phyloP scores from a whole-genome alignment of 2,113 vertebrate genomes.

The Ptyas mucosa region DNA sequence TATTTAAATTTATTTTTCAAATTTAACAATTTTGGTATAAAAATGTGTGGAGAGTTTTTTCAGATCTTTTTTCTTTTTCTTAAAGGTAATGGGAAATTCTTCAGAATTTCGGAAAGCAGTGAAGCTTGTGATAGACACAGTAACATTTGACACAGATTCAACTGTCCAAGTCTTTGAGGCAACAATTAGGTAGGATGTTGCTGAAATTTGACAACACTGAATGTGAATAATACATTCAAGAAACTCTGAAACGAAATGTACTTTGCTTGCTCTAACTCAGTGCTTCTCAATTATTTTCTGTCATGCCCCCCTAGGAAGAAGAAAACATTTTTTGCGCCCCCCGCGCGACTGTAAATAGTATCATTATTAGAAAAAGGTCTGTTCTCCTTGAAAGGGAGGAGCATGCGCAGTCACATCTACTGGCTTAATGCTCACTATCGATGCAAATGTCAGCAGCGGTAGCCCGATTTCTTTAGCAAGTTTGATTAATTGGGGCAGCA shows the following conservation, averaged over 20 bases:
- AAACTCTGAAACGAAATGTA: background rate
- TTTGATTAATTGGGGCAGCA: too few species aligned
- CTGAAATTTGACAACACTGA: background rate
- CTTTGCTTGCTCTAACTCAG: background rate
- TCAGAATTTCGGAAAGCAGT: conserved; percentile 95
- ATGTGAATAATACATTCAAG: background rate
- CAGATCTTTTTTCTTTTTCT: conserved; percentile 43
- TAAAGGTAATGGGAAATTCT: conserved; percentile 93
- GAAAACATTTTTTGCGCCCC: too few species aligned
- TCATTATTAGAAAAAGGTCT: too few species aligned
- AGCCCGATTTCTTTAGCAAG: too few species aligned
- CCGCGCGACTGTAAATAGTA: too few species aligned
- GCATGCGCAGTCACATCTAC: too few species aligned
- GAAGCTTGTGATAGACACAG: conserved; percentile 91
- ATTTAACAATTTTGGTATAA: background rate
- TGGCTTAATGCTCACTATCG: too few species aligned
- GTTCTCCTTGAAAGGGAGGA: too few species aligned
- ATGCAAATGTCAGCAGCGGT: too few species aligned
- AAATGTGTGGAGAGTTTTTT: background rate
- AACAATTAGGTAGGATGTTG: conserved; percentile 84
- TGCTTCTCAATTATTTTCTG: too few species aligned
- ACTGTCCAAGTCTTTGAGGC: conserved; percentile 98
- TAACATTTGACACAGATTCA: conserved; percentile 97
- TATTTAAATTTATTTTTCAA: background rate
- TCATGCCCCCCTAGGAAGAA: too few species aligned